Base-by-base conservation (phyloP, 92 coral and sea anemone species). In the Chrysogorgia sp. region DNA sequence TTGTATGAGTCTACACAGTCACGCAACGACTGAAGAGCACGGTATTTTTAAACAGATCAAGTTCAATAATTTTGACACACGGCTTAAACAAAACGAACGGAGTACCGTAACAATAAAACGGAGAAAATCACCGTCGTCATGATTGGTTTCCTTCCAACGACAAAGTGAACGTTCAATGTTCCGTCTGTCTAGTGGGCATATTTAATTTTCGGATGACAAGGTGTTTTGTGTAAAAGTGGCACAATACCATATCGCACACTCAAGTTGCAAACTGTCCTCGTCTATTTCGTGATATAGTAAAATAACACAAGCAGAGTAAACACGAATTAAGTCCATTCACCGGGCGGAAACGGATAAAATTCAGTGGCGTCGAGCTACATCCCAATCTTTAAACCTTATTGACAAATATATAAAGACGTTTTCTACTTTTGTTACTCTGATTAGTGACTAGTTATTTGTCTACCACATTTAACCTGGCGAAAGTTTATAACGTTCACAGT, bases 181-280 rank as follows among this genome's bases (percentile, higher is more conserved):
- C 29, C 72, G 76, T 49, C 76, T 69, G 50, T 28, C 29, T 26
- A 67, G 53, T 55, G 20, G 55, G 74, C 48, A 22, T 58, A 69
- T 69, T 69, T 37, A 69, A 69, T 69, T 68, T 69, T 69, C 76
- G 59, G 55, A 45, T 69, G 59, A 69, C 76, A 47, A 69, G 76
- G 55, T 69, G 76, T 30, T 69, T 67, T 69, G 7, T 45, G 45
- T 69, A 69, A 34, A 58, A 45, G 30, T 49, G 76, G 59, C 76
- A 69, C 48, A 41, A 69, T 58, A 45, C 37, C 28, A 19, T 69
- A 69, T 69, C 76, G 43, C 76, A 69, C 76, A 69, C 76, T 22
- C 55, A 48, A 69, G 28, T 69, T 30, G 50, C 30, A 15, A 31
- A 58, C 7, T 47, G 10, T n/a, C 10, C 53, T 69, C 76, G 60